A percentile compares a stretch with the other conserved stretches of the same genome.
phyloP scores from a whole-genome alignment of 2,113 vertebrate species.

The Peromyscus maniculatus region DNA sequence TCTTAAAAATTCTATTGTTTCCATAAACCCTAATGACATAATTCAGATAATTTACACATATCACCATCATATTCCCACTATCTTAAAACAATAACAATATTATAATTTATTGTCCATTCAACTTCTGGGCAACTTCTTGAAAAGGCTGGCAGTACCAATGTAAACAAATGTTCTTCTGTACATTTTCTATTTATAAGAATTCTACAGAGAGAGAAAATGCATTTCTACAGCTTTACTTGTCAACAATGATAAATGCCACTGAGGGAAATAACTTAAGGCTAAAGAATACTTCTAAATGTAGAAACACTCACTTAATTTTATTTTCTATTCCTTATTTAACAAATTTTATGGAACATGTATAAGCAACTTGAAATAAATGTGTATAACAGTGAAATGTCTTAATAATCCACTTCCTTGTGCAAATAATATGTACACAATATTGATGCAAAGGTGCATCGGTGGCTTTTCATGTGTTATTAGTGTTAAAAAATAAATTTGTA shows the following conservation, averaged over 20 bases:
- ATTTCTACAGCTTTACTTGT: slow-evolving; percentile 20
- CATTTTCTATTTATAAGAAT: slow-evolving; percentile 30
- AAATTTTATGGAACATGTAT: neutral
- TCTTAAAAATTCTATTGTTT: neutral
- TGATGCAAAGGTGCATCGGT: neutral
- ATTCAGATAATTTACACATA: neutral
- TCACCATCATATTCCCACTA: neutral
- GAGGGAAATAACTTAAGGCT: neutral
- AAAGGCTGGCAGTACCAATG: neutral
- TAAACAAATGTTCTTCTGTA: neutral
- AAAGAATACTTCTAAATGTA: neutral
- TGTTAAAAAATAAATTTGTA: neutral
- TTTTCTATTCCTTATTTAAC: neutral
- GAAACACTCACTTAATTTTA: slow-evolving; percentile 40
- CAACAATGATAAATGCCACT: slow-evolving; percentile 53
- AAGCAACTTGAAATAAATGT: neutral
- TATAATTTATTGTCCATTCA: neutral
- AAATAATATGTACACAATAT: neutral
- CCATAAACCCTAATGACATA: neutral
- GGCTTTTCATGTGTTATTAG: neutral
- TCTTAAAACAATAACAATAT: neutral
- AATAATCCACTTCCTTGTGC: neutral
- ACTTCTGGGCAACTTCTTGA: neutral
- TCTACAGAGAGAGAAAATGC: neutral
- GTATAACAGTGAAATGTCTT: neutral